Evolutionary conservation across 2,797 vertebrate species (phyloP), one percentile per base, ranked within the genome.

Genomic region (Mormyrops attenuatus): DNA sequence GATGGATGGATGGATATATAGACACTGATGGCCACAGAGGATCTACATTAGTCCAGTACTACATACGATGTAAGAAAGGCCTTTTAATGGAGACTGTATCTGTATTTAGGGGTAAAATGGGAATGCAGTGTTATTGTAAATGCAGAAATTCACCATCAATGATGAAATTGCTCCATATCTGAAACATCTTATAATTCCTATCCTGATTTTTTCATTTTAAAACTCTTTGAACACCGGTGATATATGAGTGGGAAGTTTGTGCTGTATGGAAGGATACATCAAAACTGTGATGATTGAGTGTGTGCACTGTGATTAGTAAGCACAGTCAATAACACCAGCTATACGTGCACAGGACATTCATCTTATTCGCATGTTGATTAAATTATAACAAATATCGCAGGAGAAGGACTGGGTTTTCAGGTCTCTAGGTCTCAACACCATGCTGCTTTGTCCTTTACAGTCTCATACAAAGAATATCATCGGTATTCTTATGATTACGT

Each of bases 331-430:
- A 94, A 92, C 92, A 92, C 52, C 5, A 17, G 90, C 91, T 93
- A 92, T 93, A 90, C 60, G 90, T 92, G 91, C 91, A 89, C 91
- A 92, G 91, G 92, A 92, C 93, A 93, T 95, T 94, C 90, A 92
- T 95, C 94, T 95, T 92, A 92, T 92, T 94, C 92, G 91, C 88
- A 89, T 89, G 89, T 90, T 93, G 93, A 94, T 95, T 92, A 94
- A 93, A 94, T 92, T 91, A 93, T 93, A 90, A 90, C 91, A 92
- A 94, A 92, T 88, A 53, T 91, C 89, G 89, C 90, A 91, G 88
- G 88, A 90, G 49, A 90, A 90, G 91, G 89, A 89, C 84, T 89
- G 73, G 41, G 15, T 60, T 88, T 90, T 89, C 88, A 77, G 69
- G 80, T 50, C 38, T 22, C 47, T 30, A 30, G 82, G 84, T 34